Conservation (phyloP, 2,113 vertebrate species). For the Trematocara stigmaticum region DNA sequence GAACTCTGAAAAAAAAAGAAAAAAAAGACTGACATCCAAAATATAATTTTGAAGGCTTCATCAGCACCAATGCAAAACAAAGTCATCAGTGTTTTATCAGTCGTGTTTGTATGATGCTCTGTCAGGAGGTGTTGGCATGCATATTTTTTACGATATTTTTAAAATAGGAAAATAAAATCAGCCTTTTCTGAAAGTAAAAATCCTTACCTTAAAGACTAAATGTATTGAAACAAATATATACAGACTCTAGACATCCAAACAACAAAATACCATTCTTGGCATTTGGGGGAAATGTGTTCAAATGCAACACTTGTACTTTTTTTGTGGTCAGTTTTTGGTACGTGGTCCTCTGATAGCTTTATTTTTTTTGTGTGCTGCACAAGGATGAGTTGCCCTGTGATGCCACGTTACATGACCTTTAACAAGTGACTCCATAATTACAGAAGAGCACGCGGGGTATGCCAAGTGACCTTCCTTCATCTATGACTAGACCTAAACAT, state of each 20-base stretch:
- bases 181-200: background rate
- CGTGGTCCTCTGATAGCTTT: background rate
- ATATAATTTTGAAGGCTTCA: background rate
- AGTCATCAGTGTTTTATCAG: background rate
- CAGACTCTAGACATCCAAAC: background rate
- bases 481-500: constrained; percentile 58
- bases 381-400: constrained; percentile 32
- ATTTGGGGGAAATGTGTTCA: background rate
- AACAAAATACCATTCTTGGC: background rate
- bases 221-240: background rate
- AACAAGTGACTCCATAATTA: constrained; percentile 59
- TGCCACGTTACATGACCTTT: constrained; percentile 60
- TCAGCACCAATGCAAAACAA: background rate
- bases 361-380: background rate
- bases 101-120: background rate
- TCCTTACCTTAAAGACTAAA: background rate
- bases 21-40: constrained; percentile 16
- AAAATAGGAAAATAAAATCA: background rate
- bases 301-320: background rate
- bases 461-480: constrained; percentile 54
- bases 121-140: background rate
- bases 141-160: background rate
- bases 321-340: background rate
- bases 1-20: background rate
- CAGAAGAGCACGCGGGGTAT: constrained; percentile 54